phyloP scores from a whole-genome alignment of 2,113 vertebrate species.

The Brachypodius melanocephalos region DNA sequence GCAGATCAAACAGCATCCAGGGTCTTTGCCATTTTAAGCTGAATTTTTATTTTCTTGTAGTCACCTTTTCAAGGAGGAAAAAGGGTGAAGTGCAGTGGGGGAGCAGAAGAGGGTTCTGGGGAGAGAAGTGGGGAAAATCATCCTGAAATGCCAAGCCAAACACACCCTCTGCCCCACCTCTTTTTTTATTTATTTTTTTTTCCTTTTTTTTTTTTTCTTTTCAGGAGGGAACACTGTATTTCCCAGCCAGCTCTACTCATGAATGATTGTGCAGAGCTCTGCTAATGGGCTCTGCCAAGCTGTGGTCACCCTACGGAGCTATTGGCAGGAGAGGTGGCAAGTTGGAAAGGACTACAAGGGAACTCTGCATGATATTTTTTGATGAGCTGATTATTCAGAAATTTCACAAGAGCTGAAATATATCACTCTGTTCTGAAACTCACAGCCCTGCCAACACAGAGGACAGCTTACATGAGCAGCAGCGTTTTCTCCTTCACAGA shows the following conservation, averaged over 20 bases:
- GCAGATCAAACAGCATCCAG: not conserved
- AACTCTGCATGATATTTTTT: conserved; percentile 60
- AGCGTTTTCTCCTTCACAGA: not conserved
- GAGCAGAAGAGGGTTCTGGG: not conserved
- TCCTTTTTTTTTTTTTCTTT: not conserved
- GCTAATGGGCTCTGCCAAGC: conserved; percentile 55
- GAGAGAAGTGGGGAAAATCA: not conserved
- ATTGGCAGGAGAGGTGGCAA: conserved; percentile 49
- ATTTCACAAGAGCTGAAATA: conserved; percentile 47
- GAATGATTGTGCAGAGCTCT: conserved; percentile 34
- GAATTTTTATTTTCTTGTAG: not conserved
- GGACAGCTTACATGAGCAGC: conserved; percentile 41
- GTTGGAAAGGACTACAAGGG: conserved; percentile 50
- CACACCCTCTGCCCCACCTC: not conserved
- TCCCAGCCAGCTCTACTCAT: not conserved
- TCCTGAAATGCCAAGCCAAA: not conserved
- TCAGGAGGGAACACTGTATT: not conserved
- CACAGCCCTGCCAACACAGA: conserved; percentile 8
- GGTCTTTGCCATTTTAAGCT: not conserved
- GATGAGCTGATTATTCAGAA: conserved; percentile 65
- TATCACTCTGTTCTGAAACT: conserved; percentile 41
- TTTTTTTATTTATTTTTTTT: not conserved
- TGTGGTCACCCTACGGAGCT: conserved; percentile 44
- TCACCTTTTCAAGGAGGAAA: not conserved
- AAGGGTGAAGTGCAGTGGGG: not conserved